Evolutionary conservation across 30 jellyfish, hydroid and myxozoan species (phyloP).

Genomic region (Nemopilema nomurai): DNA sequence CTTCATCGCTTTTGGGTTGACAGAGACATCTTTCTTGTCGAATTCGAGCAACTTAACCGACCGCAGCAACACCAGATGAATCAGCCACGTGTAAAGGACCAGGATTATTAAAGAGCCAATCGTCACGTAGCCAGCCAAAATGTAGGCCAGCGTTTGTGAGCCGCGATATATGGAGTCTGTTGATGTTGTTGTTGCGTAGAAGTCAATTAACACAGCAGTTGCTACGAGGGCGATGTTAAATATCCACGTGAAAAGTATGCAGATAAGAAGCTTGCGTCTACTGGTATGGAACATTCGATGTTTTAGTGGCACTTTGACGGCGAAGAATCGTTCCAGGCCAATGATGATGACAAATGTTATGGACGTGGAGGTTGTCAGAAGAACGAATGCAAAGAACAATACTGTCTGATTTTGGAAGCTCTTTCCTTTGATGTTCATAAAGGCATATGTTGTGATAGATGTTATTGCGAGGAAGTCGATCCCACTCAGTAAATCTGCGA

Average conservation of each 20-base stretch:
- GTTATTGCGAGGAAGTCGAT: not conserved
- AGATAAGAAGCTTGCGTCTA: not conserved
- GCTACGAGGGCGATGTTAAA: not conserved
- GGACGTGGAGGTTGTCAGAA: not conserved
- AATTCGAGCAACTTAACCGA: conserved; percentile 1
- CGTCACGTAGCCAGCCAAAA: no score
- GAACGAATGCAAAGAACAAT: not conserved
- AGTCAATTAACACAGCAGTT: not conserved
- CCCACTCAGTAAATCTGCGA: conserved; percentile 23
- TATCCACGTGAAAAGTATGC: not conserved
- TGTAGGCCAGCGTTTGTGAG: no score
- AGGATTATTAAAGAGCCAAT: not conserved
- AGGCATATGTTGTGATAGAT: not conserved
- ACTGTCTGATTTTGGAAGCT: not conserved
- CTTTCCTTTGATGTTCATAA: not conserved
- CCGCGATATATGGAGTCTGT: no score
- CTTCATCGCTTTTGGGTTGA: not conserved
- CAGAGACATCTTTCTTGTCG: not conserved
- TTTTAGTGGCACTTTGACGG: conserved; percentile 18
- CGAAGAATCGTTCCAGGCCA: conserved; percentile 39
- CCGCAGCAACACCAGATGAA: conserved; percentile 10
- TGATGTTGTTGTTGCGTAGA: no score
- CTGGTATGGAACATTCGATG: conserved; percentile 33
- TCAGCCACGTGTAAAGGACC: conserved; percentile 12
- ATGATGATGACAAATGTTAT: conserved; percentile 15